Evolutionary conservation across 2,797 vertebrate species (phyloP).

Genomic region (Alfaro cultratus): DNA sequence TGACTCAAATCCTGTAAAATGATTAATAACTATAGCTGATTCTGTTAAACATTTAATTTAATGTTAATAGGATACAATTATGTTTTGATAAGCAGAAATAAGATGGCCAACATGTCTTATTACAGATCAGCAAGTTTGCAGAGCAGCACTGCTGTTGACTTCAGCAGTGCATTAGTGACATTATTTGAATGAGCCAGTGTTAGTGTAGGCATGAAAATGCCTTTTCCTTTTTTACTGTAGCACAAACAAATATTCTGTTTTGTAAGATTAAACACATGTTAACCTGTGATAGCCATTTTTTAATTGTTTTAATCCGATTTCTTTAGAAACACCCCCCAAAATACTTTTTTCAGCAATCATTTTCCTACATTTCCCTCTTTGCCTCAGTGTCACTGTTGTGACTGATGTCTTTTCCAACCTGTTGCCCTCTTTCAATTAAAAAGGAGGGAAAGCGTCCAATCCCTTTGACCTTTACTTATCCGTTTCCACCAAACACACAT

Average conservation of each 20-base stretch:
- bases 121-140: not conserved
- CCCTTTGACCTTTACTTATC: slow-evolving; percentile 71
- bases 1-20: not conserved
- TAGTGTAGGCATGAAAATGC: not conserved
- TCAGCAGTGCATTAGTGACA: not conserved
- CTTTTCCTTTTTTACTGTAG: not conserved
- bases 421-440: slow-evolving; percentile 71
- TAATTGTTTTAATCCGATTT: not conserved
- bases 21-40: not conserved
- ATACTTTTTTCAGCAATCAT: not conserved
- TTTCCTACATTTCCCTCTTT: slow-evolving; percentile 14
- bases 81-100: not conserved
- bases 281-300: not conserved
- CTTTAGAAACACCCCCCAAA: not conserved
- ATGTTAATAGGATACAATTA: not conserved
- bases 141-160: not conserved
- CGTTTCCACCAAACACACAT: slow-evolving; percentile 79
- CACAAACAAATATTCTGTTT: not conserved
- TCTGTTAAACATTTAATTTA: not conserved
- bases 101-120: not conserved
- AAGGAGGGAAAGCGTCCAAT: slow-evolving; percentile 61
- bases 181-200: not conserved
- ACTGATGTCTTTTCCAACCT: slow-evolving; percentile 75
- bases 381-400: slow-evolving; percentile 61
- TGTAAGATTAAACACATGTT: not conserved